Evolutionary conservation across 2,797 vertebrate species (phyloP).

Genomic region (Enteromius mattozi): DNA sequence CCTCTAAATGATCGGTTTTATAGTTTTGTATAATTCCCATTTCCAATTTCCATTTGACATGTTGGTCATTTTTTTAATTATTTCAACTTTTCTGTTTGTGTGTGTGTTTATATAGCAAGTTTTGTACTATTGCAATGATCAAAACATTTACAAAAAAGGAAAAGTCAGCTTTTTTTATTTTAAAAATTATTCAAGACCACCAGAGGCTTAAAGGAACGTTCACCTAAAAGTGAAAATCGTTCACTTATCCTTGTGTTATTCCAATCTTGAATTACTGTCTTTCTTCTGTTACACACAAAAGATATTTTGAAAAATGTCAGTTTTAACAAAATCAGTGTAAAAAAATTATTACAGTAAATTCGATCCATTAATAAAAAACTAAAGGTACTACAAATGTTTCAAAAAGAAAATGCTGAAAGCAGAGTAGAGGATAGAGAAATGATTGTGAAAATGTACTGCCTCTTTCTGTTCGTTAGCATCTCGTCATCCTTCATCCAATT

Average conservation of each 20-base stretch:
- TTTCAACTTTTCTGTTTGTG: background rate
- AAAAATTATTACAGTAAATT: background rate
- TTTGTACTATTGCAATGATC: background rate
- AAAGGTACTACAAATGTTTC: background rate
- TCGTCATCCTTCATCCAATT: constrained; percentile 51
- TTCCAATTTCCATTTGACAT: background rate
- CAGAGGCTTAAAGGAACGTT: background rate
- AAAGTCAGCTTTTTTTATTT: background rate
- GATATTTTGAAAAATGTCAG: background rate
- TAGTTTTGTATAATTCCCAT: background rate
- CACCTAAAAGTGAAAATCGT: background rate
- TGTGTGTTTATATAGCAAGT: background rate
- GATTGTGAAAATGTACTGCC: background rate
- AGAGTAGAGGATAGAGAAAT: background rate
- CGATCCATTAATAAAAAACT: background rate
- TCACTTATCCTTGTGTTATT: background rate
- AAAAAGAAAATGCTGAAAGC: background rate
- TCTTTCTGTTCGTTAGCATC: constrained; percentile 59
- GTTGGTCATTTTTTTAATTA: background rate
- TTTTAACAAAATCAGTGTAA: background rate
- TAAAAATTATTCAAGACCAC: background rate
- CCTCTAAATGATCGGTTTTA: background rate
- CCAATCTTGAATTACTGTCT: background rate
- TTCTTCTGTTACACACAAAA: too few relatives aligned
- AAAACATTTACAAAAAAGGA: background rate